Base-by-base conservation (phyloP, 2,797 vertebrate species). In the Hemitrygon akajei region DNA sequence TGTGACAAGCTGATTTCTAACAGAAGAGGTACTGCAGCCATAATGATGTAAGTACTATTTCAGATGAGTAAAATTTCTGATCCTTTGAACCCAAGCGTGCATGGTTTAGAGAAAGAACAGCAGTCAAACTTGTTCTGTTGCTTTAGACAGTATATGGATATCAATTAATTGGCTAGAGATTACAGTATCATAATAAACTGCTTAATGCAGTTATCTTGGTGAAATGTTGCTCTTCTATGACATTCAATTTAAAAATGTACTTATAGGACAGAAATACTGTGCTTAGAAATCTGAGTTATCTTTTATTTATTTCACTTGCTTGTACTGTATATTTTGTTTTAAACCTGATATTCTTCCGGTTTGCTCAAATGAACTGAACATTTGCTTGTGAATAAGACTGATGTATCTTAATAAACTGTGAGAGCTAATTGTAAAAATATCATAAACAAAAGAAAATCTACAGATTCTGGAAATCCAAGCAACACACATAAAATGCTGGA, bases 371-470 rank as follows among this genome's bases (percentile, higher is more conserved):
- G 6, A 82, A 82, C 18, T 22, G 47, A 82, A 82, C 47, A 63
- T 89, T 66, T 89, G 30, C 60, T 58, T 63, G 30, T 89, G 27
- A n/a, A 89, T 66, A 66, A 60, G 60, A 89, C 63, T 89, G 58
- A 89, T 63, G 66, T 87, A 30, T 66, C 86, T 63, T 30, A 30
- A 89, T 60, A 89, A 89, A 12, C 58, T 30, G 58, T 47, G 60
- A 60, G 56, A 86, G 25, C 58, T 89, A 66, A 89, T 89, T 18
- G 86, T 89, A 58, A 89, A 58, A 89, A 89, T 66, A 37, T 47
- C 22, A 37, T 11, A 47, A 47, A 47, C 47, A 47, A 47, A 47
- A 47, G 47, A 47, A 47, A 3, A 47, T 47, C 47, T 47, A 47
- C 1, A 1, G 47, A 47, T 47, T 47, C 47, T 47, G 47, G 47